Evolutionary conservation across 2,888 invertebrate species (phyloP).

Genomic region (Macrosiphum euphorbiae): DNA sequence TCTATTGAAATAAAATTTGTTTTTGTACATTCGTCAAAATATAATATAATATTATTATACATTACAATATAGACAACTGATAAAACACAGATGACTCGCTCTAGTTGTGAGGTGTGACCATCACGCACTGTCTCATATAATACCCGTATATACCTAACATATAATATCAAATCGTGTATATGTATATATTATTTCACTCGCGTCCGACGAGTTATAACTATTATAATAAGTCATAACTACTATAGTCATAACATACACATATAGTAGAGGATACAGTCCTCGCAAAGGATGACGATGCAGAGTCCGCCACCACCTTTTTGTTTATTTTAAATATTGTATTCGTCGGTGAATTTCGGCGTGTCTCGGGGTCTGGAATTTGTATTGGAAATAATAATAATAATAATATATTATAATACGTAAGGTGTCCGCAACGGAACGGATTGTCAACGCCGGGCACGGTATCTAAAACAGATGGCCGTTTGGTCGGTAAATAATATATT

Average conservation of each 20-base stretch:
- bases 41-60: neutral
- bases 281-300: neutral
- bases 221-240: neutral
- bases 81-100: constrained; percentile 35
- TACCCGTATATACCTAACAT: neutral
- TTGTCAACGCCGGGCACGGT: constrained; percentile 48
- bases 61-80: neutral
- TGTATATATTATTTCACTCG: neutral
- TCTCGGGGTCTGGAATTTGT: constrained; percentile 52
- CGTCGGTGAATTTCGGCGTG: constrained; percentile 34
- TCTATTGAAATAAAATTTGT: neutral
- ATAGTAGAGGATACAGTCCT: neutral
- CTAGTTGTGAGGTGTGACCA: constrained; percentile 11
- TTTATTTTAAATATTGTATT: constrained; percentile 46
- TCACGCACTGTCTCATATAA: neutral
- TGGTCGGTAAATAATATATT: constrained; percentile 41
- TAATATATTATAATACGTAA: neutral
- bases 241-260: neutral
- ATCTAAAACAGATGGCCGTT: constrained; percentile 59
- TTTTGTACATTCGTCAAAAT: neutral
- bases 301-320: constrained; percentile 19
- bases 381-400: neutral
- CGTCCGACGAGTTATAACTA: neutral
- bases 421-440: constrained; percentile 60
- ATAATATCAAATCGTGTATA: neutral